These are phyloP conservation scores for Tortrix viridana DNA, from an alignment of 2,888 invertebrate species.

Conservation along the genomic window DNA sequence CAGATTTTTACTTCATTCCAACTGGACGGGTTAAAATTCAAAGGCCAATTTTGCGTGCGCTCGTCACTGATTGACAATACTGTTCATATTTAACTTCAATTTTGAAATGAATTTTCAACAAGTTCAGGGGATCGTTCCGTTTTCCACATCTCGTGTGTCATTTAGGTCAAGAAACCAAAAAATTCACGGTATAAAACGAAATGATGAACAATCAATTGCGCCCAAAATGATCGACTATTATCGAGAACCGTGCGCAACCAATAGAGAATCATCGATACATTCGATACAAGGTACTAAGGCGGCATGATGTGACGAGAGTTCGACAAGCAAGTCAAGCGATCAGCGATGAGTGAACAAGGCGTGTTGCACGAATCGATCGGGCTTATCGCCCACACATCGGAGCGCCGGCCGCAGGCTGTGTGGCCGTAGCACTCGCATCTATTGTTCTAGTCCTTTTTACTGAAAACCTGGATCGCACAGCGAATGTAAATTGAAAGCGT, in stretches of 20 bases:
- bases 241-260: constrained; percentile 1
- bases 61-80: background rate
- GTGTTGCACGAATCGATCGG: constrained; percentile 31
- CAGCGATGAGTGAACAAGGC: constrained; percentile 24
- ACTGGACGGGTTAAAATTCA: background rate
- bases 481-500: constrained; percentile 27
- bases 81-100: too few species aligned
- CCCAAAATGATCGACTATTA: too few species aligned
- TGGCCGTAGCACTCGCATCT: constrained; percentile 5
- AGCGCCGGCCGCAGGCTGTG: constrained; percentile 19
- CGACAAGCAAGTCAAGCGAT: constrained; percentile 20
- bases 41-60: background rate
- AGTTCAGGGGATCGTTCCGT: too few species aligned
- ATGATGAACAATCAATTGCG: too few species aligned
- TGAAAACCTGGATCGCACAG: constrained; percentile 8
- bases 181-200: too few species aligned
- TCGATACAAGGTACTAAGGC: constrained; percentile 32
- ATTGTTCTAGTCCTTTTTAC: constrained; percentile 30
- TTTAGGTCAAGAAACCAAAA: too few species aligned
- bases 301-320: constrained; percentile 33
- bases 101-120: too few species aligned
- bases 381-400: constrained; percentile 28
- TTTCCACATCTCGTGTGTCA: too few species aligned
- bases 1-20: constrained; percentile 2
- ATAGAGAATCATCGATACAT: constrained; percentile 33